Evolutionary conservation across 2,888 invertebrate species (phyloP), one percentile per base, ranked within the genome.

Genomic region (Zaprionus obscuricornis): DNA sequence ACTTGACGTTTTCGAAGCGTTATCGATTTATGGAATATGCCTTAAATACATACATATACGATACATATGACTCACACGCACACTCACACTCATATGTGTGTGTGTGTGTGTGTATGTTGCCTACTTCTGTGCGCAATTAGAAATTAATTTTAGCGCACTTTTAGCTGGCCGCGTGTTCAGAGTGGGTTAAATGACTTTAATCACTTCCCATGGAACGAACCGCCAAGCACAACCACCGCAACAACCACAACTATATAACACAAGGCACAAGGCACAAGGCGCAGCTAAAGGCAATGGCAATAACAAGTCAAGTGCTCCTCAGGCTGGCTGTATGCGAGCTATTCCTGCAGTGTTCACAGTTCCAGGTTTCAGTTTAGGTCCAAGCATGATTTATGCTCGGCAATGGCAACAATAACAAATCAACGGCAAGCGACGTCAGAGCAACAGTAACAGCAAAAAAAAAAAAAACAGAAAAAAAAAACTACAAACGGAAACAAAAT

Each of bases 401-500:
- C 74, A 66, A 68, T 75, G 74, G 79, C 74, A 78, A 87, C 74
- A 79, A 84, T 72, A 85, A 82, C 87, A 79, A 84, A 74, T 75
- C 64, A 74, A 75, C 71, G 57, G 68, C 75, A 52, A 68, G 70
- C 72, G 54, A 64, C 58, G 66, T 56, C 71, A 67, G 66, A 52
- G 66, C n/a, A n/a, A n/a, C n/a, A n/a, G n/a, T n/a, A n/a, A n/a
- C n/a, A 18, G 26, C 27, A 37, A 18, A 31, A 17, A 27, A 18
- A 40, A 11, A 27, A 8, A 18, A 36, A 27, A 45, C 27, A 34
- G 18, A 31, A 33, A 8, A 49, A 29, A 74, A 73, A 65, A 75
- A 71, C 66, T 71, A 87, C 81, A 86, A 88, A 87, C 88, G 88
- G 88, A 88, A 88, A 87, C 87, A 87, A 88, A 88, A 85, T 87